Evolutionary conservation across 2,797 vertebrate species (phyloP), one percentile per base, ranked within the genome.

Genomic region (Calcarius lapponicus): DNA sequence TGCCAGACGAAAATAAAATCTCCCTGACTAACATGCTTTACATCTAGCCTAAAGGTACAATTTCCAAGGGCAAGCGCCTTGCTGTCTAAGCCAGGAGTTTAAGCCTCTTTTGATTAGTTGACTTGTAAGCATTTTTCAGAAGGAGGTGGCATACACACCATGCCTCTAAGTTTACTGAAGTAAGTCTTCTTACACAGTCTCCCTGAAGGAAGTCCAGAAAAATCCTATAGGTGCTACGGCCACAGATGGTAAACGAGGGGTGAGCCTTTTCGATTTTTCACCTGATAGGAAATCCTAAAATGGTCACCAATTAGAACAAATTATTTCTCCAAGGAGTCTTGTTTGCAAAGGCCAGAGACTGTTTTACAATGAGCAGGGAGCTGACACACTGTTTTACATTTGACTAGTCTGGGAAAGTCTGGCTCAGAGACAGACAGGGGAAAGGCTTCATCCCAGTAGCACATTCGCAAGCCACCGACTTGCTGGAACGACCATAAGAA

Each of bases 21-120:
- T 96, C 80, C 90, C 86, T 87, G 91, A 96, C 95, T 95, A 95
- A 95, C 29, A 62, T 0, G 11, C 88, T 96, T 92, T 88, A 94
- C 62, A 31, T 94, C 66, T 95, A 95, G 90, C 95, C 95, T 95
- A 72, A 94, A 95, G 96, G 92, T 86, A 90, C 76, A 66, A 90
- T 80, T 94, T 95, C 76, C 82, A 93, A 73, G 36, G 94, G 90
- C 58, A 84, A 96, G 95, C 29, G 71, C 60, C 92, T 93, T 56
- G 66, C 92, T 92, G 92, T 79, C 83, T 92, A 92, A 95, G 75
- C 72, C 90, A 92, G 80, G 50, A 70, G 13, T 86, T 95, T 83
- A 95, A 88, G 80, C 28, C 75, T 79, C 71, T 96, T 93, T 81
- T 91, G 72, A 93, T 95, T 91, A 95, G 54, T 40, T 86, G 65